These are phyloP conservation scores for Lathronympha strigana DNA, from an alignment of 2,888 invertebrate species.

Conservation along the genomic window DNA sequence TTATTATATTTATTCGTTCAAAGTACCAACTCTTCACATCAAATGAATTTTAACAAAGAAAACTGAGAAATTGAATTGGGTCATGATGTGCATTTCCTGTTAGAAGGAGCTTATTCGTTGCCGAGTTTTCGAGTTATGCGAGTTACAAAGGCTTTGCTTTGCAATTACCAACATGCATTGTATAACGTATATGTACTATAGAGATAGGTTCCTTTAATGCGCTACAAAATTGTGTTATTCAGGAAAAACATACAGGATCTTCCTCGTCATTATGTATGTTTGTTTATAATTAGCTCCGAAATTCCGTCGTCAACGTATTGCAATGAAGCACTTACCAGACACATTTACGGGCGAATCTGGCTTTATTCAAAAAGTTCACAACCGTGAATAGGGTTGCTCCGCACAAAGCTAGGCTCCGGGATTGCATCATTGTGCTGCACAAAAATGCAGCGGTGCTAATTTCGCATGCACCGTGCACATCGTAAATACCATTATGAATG, in stretches of 20 bases:
- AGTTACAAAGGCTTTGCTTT: constrained; percentile 9
- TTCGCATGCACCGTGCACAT: constrained; percentile 68
- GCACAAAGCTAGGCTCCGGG: constrained; percentile 70
- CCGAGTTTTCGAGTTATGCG: constrained; percentile 1
- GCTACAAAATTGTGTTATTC: neutral
- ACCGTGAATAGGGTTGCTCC: constrained; percentile 66
- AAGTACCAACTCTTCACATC: too few relatives aligned
- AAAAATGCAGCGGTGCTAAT: constrained; percentile 77
- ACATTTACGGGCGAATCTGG: constrained; percentile 59
- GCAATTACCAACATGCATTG: constrained; percentile 6
- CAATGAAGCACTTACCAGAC: constrained; percentile 66
- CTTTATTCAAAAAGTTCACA: constrained; percentile 74
- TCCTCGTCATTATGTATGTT: constrained; percentile 17
- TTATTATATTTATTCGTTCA: neutral
- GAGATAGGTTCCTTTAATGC: neutral
- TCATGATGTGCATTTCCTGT: constrained; percentile 23
- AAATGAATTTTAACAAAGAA: neutral
- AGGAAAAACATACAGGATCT: neutral
- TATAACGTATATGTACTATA: neutral
- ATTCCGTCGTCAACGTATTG: constrained; percentile 40
- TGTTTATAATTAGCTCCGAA: constrained; percentile 38
- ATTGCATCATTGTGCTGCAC: constrained; percentile 78
- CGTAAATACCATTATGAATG: constrained; percentile 69
- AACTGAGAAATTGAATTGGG: constrained; percentile 9
- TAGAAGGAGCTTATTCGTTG: constrained; percentile 11